Base-by-base conservation (phyloP, 2,113 vertebrate species). In the Crocuta crocuta region DNA sequence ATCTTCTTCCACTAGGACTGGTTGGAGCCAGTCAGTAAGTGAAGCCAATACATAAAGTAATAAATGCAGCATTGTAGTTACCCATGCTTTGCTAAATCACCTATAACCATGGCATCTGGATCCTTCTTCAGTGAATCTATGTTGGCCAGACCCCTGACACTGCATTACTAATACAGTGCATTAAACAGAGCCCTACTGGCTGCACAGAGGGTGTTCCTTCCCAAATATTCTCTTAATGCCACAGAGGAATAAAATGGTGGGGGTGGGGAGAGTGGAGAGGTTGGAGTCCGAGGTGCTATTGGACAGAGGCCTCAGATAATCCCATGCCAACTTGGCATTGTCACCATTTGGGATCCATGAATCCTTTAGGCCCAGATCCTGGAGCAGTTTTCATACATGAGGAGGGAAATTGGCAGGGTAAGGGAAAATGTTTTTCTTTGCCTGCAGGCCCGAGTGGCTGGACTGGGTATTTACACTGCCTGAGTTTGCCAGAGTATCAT, bases 381-480 rank as follows among this genome's bases (percentile, higher is more conserved):
- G 28, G 70, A 92, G 58, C 15, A 58, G 21, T 81, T 94, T 95
- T 82, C 66, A 86, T 82, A 81, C 35, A 78, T 4, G 43, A 80
- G 45, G 70, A 81, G 31, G 35, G 82, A 87, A 55, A 16, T 95
- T 97, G 97, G 89, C 76, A 89, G 7, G 15, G 35, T 7, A 58
- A 61, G 65, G 65, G 45, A 90, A 71, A 91, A 92, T 90, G 50
- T 70, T 94, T 97, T 92, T 26, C 70, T 97, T 85, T 84, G 33
- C 71, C 45, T 48, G 3, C n/a, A 95, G 84, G 53, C 23, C 55
- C 0, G 3, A 70, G 61, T 70, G 85, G 35, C 7, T 55, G 80
- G 74, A 33, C 12, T 96, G 83, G 58, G 53, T 89, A 63, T 93
- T 95, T 48, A 65, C 2, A 31, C 12, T 61, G 74, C 61, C 33